Conservation (phyloP, 92 coral and sea anemone species). For the Muricea muricata region DNA sequence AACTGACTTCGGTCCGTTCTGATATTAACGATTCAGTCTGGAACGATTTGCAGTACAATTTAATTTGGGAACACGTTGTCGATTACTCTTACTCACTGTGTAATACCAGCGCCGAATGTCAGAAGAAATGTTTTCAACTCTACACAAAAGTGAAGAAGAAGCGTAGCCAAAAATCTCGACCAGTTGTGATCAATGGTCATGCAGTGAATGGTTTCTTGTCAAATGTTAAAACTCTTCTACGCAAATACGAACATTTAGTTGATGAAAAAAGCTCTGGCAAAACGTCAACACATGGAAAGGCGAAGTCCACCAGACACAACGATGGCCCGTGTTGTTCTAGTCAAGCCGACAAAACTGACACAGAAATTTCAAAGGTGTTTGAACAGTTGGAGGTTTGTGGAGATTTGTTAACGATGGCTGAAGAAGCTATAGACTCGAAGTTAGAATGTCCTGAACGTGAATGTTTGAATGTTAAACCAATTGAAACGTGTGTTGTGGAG, state of each 20-base stretch:
- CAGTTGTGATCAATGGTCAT: not conserved
- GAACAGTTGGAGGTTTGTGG: not conserved
- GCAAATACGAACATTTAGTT: not conserved
- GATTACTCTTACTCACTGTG: slow-evolving; percentile 89
- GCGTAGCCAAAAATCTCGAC: slow-evolving; percentile 54
- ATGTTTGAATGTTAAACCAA: not conserved
- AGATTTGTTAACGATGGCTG: not conserved
- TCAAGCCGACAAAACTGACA: not conserved
- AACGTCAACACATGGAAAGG: too few species aligned
- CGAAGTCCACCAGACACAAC: not conserved
- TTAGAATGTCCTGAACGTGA: not conserved
- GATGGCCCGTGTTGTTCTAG: not conserved
- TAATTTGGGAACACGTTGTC: slow-evolving; percentile 85
- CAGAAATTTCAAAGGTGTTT: not conserved
- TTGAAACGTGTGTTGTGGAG: not conserved
- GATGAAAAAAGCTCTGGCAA: too few species aligned
- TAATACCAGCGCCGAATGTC: slow-evolving; percentile 58
- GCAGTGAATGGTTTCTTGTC: not conserved
- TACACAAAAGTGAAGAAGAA: slow-evolving; percentile 64
- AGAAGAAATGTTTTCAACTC: slow-evolving; percentile 67
- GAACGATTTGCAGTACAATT: slow-evolving; percentile 79
- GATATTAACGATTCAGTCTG: slow-evolving; percentile 54
- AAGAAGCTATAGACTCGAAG: not conserved
- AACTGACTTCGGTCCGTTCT: not conserved
- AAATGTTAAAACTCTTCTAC: not conserved